phyloP scores from a whole-genome alignment of 2,888 invertebrate genomes.

The Chironomus tentans region DNA sequence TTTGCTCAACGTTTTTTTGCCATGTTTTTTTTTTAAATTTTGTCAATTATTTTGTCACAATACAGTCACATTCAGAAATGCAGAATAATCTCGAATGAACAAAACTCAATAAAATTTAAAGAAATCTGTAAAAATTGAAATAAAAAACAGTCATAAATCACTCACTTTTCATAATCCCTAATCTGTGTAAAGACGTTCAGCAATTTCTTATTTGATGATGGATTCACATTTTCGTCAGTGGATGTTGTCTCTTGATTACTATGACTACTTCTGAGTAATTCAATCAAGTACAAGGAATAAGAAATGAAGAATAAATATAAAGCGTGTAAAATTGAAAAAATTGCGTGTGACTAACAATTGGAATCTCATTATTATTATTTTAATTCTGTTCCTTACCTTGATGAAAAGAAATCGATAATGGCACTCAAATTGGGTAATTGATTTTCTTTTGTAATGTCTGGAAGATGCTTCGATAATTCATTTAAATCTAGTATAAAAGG shows the following conservation, averaged over 20 bases:
- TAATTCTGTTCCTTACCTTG: slow-evolving; percentile 40
- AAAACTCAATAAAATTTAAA: too few species aligned
- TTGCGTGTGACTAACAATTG: too few species aligned
- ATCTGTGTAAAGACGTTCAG: slow-evolving; percentile 17
- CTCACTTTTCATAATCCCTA: slow-evolving; percentile 18
- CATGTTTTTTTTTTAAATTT: too few species aligned
- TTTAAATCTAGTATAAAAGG: slow-evolving; percentile 46
- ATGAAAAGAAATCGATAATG: slow-evolving; percentile 62
- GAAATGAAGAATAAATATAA: not conserved
- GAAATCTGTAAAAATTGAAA: too few species aligned
- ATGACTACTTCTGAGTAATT: not conserved
- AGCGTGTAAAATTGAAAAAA: too few species aligned
- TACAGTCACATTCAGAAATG: too few species aligned
- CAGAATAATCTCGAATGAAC: too few species aligned
- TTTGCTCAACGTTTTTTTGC: too few species aligned
- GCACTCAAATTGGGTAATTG: slow-evolving; percentile 59
- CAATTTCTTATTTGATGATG: slow-evolving; percentile 14
- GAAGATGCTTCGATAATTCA: slow-evolving; percentile 53
- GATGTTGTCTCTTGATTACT: slow-evolving; percentile 20
- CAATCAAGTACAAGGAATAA: not conserved
- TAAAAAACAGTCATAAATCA: not conserved
- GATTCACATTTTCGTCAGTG: not conserved
- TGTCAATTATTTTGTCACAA: too few species aligned
- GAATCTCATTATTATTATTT: too few species aligned
- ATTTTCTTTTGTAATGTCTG: slow-evolving; percentile 56